A percentile compares a stretch with the other conserved stretches of the same genome.
Conservation (phyloP, 1,140 invertebrate species). For the silkworm (Bombyx mori) region ASM3026992v2 NC_085114.1:7144001-7144500, state of each 20-base stretch:
- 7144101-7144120: no score
- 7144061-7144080: no score
- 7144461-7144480: background rate
- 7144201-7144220: slow-evolving; percentile 31
- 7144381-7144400: slow-evolving; percentile 92
- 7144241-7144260: slow-evolving; percentile 54
- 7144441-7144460: slow-evolving; percentile 69
- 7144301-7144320: slow-evolving; percentile 60
- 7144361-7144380: slow-evolving; percentile 97
- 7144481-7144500: background rate
- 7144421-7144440: slow-evolving; percentile 92
- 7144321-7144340: slow-evolving; percentile 80
- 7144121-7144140: slow-evolving; percentile 12
- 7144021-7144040: no score
- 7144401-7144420: slow-evolving; percentile 95
- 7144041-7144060: no score
- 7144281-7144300: slow-evolving; percentile 56
- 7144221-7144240: slow-evolving; percentile 42
- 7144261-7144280: slow-evolving; percentile 46
- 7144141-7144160: slow-evolving; percentile 31
- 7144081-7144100: no score
- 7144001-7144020: no score
- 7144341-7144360: slow-evolving; percentile 90
- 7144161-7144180: slow-evolving; percentile 32
- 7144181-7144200: slow-evolving; percentile 20